Conservation (phyloP, 2,797 vertebrate species). For the Protonibea diacanthus region DNA sequence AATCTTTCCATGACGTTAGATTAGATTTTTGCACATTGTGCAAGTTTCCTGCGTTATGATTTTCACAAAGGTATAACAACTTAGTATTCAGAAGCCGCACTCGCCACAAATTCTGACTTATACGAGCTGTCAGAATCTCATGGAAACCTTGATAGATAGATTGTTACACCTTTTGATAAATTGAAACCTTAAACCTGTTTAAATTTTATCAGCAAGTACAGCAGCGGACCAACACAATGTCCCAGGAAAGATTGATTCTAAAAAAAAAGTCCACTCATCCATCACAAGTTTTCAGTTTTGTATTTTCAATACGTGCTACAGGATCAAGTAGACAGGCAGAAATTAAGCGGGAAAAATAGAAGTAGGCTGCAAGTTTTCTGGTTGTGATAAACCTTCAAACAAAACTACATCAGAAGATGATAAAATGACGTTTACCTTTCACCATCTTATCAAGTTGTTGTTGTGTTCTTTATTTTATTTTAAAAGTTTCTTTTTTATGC, state of each 20-base stretch:
- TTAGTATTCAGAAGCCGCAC: slow-evolving; percentile 41
- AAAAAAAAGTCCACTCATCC: neutral
- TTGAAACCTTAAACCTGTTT: slow-evolving; percentile 20
- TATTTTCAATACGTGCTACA: neutral
- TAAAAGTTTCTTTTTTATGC: neutral
- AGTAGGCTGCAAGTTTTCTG: neutral
- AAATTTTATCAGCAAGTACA: slow-evolving; percentile 13
- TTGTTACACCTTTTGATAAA: slow-evolving; percentile 7
- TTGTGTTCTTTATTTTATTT: neutral
- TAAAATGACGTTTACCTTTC: slow-evolving; percentile 6
- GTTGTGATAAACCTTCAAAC: neutral
- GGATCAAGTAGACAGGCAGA: neutral
- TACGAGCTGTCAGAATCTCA: slow-evolving; percentile 15
- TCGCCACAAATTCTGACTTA: slow-evolving; percentile 34
- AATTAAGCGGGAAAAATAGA: neutral
- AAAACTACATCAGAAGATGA: neutral
- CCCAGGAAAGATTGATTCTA: neutral
- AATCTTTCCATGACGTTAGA: neutral
- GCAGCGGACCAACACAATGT: neutral
- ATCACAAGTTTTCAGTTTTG: neutral
- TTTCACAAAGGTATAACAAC: slow-evolving; percentile 30
- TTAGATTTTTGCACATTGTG: neutral
- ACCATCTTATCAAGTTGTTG: neutral
- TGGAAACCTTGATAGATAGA: slow-evolving; percentile 37
- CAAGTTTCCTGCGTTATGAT: slow-evolving; percentile 28